These are phyloP conservation scores for Crocallis elinguaria DNA, from an alignment of 2,888 invertebrate genomes.

Conservation along the genomic window DNA sequence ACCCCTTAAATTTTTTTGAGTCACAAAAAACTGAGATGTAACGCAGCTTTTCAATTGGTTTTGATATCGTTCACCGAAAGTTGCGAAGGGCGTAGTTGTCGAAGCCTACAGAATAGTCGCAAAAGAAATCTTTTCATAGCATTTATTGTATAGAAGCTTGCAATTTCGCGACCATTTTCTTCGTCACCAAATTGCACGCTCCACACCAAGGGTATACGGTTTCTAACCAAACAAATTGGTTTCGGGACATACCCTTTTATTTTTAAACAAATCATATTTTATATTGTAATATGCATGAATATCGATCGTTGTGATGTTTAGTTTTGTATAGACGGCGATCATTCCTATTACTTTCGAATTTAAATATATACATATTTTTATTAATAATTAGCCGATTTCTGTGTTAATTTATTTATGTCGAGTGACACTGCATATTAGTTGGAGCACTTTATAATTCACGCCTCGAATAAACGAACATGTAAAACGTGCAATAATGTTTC, in stretches of 20 bases:
- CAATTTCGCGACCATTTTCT: slow-evolving; percentile 16
- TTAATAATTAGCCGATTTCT: slow-evolving; percentile 10
- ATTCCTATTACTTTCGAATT: slow-evolving; percentile 79
- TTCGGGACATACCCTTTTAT: slow-evolving; percentile 56
- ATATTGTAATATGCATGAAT: slow-evolving; percentile 55
- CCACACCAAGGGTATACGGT: slow-evolving; percentile 56
- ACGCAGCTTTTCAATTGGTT: no score
- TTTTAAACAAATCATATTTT: slow-evolving; percentile 41
- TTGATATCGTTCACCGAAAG: background rate
- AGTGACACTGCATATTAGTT: slow-evolving; percentile 25
- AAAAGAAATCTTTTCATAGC: slow-evolving; percentile 17
- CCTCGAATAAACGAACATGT: slow-evolving; percentile 6
- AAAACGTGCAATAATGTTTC: background rate
- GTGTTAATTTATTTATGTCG: slow-evolving; percentile 26
- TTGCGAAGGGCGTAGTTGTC: background rate
- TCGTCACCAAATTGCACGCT: slow-evolving; percentile 31
- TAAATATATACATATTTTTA: slow-evolving; percentile 44
- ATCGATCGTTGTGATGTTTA: slow-evolving; percentile 57
- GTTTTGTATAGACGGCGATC: slow-evolving; percentile 60
- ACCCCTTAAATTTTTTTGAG: background rate
- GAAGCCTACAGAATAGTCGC: slow-evolving; percentile 14
- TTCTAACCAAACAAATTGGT: slow-evolving; percentile 62
- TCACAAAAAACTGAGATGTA: background rate
- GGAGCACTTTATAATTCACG: background rate
- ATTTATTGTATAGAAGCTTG: slow-evolving; percentile 24